Percentiles rank a stretch among this genome's conserved stretches.
Evolutionary conservation across 2,113 vertebrate species (phyloP).

Genomic region (Choloepus hoffmanni): DNA sequence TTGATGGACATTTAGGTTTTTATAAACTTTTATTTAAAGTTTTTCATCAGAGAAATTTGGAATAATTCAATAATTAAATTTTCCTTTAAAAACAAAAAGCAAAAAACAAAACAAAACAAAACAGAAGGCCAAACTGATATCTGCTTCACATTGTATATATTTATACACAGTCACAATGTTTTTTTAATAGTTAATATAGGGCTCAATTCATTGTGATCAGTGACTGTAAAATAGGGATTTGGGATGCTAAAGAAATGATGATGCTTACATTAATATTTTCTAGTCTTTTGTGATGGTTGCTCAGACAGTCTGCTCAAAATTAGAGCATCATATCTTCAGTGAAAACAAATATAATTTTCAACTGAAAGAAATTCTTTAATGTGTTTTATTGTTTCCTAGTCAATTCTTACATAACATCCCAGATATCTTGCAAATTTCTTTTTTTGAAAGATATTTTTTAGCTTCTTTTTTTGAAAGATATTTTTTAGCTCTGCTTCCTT

Average conservation of each 20-base stretch:
- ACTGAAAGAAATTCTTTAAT: not conserved
- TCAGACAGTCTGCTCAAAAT: not conserved
- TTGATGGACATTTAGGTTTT: not conserved
- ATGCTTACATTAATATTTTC: not conserved
- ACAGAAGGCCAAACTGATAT: not conserved
- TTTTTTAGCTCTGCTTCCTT: not conserved
- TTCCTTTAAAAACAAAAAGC: not conserved
- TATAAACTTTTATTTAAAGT: not conserved
- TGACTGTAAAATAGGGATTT: not conserved
- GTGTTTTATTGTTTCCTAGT: not conserved
- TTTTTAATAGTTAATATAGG: not conserved
- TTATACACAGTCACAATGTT: not conserved
- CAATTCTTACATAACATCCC: not conserved
- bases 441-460: not conserved
- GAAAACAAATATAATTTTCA: conserved; percentile 7
- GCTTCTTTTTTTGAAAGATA: not conserved
- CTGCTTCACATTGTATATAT: not conserved
- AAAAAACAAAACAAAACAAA: not conserved
- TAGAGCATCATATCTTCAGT: not conserved
- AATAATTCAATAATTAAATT: not conserved
- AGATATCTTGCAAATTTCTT: not conserved
- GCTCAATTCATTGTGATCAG: not conserved
- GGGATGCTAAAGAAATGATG: not conserved
- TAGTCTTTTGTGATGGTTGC: not conserved
- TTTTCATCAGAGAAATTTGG: conserved; percentile 22